Conservation (phyloP, 2,888 invertebrate species). For the Tipula confusa region DNA sequence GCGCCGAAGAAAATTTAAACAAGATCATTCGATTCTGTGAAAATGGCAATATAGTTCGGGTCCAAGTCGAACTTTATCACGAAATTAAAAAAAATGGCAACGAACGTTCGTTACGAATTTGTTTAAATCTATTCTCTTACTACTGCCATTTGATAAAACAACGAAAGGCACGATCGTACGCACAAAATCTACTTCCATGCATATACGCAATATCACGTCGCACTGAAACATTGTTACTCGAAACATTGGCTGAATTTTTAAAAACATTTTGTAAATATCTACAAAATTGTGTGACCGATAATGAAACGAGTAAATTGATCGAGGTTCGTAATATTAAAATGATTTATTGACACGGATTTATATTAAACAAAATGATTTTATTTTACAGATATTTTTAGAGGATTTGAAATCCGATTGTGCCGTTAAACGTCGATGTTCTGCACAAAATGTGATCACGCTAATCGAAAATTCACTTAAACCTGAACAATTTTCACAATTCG, state of each 20-base stretch:
- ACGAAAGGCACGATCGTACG: constrained; percentile 72
- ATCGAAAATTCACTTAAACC: constrained; percentile 73
- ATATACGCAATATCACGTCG: constrained; percentile 66
- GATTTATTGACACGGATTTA: background rate
- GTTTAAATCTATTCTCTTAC: constrained; percentile 70
- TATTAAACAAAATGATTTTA: too few species aligned
- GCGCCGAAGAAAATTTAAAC: constrained; percentile 77
- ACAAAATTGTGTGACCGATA: constrained; percentile 48
- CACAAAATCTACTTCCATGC: constrained; percentile 69
- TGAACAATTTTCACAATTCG: constrained; percentile 53
- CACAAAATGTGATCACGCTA: constrained; percentile 72
- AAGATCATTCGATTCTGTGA: constrained; percentile 66
- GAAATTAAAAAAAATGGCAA: constrained; percentile 76
- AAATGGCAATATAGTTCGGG: constrained; percentile 64
- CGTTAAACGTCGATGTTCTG: constrained; percentile 74
- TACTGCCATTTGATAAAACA: constrained; percentile 71
- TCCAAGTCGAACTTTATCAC: constrained; percentile 75
- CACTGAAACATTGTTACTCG: constrained; percentile 54
- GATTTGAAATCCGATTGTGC: constrained; percentile 56
- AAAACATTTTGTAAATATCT: constrained; percentile 45
- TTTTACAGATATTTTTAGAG: constrained; percentile 48
- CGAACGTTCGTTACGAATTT: constrained; percentile 64
- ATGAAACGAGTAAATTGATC: constrained; percentile 46
- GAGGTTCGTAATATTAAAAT: constrained; percentile 42
- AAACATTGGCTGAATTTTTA: constrained; percentile 47